These are phyloP conservation scores for Papilio helenus DNA, from an alignment of 1,140 invertebrate genomes.

Conservation along the genomic window DNA sequence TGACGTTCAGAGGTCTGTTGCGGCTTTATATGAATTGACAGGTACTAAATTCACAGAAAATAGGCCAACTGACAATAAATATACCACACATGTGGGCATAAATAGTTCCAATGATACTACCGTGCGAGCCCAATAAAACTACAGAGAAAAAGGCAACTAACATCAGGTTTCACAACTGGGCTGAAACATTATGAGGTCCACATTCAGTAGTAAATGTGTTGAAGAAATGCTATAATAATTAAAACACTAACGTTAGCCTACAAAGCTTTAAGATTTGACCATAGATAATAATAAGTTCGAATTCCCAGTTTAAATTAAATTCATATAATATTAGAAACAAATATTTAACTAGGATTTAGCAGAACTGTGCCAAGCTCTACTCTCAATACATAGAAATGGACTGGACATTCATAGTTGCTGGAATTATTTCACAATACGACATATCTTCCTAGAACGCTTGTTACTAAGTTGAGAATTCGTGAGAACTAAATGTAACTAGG, in stretches of 20 bases:
- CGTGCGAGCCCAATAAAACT: not conserved
- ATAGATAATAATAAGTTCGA: not conserved
- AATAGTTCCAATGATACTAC: not conserved
- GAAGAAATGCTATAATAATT: not conserved
- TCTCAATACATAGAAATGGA: slow-evolving; percentile 26
- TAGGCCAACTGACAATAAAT: slow-evolving; percentile 22
- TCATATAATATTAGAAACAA: not conserved
- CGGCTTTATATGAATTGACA: slow-evolving; percentile 25
- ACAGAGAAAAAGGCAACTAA: not conserved
- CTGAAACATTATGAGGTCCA: not conserved
- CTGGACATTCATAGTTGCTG: slow-evolving; percentile 23
- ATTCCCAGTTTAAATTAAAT: not conserved
- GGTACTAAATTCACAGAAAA: slow-evolving; percentile 24
- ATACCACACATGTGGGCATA: not conserved
- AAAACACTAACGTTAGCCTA: not conserved
- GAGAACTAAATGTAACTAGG: slow-evolving; percentile 7
- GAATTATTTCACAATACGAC: slow-evolving; percentile 11
- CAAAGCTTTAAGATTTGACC: too few species aligned
- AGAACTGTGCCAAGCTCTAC: not conserved
- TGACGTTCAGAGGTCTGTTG: not conserved
- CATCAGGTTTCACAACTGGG: not conserved
- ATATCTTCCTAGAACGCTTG: slow-evolving; percentile 13
- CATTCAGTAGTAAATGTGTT: not conserved
- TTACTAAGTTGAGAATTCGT: slow-evolving; percentile 25
- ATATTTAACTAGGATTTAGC: slow-evolving; percentile 1